These are phyloP conservation scores for Aphelinus certus DNA, from an alignment of 1,140 invertebrate species.

Conservation along the genomic window DNA sequence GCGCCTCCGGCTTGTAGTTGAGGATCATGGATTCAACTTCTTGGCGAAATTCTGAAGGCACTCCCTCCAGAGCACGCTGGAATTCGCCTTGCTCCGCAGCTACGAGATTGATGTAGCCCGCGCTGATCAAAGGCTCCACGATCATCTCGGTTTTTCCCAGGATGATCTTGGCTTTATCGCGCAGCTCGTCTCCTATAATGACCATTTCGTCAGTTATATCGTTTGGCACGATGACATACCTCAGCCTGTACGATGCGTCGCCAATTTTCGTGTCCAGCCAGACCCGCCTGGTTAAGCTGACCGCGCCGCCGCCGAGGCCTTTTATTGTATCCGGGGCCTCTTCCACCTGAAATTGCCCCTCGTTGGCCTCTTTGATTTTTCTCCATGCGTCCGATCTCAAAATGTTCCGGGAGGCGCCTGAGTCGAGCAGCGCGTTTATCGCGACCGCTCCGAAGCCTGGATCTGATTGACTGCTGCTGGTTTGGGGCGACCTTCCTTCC, in stretches of 20 bases:
- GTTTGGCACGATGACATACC: background rate
- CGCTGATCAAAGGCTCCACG: background rate
- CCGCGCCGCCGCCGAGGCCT: background rate
- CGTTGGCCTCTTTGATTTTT: background rate
- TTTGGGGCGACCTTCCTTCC: background rate
- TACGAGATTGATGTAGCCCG: background rate
- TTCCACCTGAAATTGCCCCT: background rate
- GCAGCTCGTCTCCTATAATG: background rate
- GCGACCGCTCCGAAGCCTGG: background rate
- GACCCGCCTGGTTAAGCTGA: background rate
- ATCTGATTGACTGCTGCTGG: background rate
- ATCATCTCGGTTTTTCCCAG: background rate
- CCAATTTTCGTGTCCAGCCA: background rate
- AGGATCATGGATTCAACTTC: background rate
- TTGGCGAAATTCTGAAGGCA: background rate
- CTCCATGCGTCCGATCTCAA: background rate
- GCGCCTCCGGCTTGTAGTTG: background rate
- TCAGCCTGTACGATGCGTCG: background rate
- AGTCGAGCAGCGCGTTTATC: background rate
- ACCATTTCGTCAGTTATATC: background rate
- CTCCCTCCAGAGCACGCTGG: background rate
- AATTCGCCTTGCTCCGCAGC: background rate
- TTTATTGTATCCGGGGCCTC: background rate
- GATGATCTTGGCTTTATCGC: background rate
- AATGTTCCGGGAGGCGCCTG: background rate